These are phyloP conservation scores for Papilio helenus DNA, from an alignment of 1,140 invertebrate genomes.

Conservation along the genomic window DNA sequence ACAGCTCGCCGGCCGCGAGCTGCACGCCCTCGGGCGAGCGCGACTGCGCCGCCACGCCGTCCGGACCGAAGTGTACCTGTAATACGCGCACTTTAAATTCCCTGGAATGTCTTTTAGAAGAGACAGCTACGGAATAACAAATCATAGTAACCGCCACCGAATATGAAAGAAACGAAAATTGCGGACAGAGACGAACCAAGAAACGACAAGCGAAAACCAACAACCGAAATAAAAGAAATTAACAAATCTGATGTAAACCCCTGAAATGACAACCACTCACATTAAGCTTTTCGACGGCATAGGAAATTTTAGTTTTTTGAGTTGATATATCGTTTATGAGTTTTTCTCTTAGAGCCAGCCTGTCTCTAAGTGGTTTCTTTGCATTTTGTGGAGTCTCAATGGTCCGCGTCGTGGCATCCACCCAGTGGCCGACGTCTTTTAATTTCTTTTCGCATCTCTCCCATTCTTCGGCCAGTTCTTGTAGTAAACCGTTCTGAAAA, in stretches of 20 bases:
- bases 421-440: conserved; percentile 93
- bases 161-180: not conserved
- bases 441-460: conserved; percentile 97
- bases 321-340: conserved; percentile 93
- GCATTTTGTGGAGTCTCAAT: conserved; percentile 92
- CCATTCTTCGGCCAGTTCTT: conserved; percentile 97
- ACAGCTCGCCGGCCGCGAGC: conserved; percentile 87
- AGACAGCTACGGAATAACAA: not conserved
- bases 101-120: not conserved
- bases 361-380: conserved; percentile 93
- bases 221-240: conserved; percentile 16
- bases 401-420: conserved; percentile 91
- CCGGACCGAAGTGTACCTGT: conserved; percentile 93
- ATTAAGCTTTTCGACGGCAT: conserved; percentile 96
- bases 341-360: conserved; percentile 92
- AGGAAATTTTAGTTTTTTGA: conserved; percentile 94
- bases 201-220: not conserved
- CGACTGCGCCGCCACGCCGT: conserved; percentile 84
- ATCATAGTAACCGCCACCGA: conserved; percentile 20
- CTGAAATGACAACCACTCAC: conserved; percentile 77
- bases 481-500: conserved; percentile 91
- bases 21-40: conserved; percentile 89
- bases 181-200: not conserved
- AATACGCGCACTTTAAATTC: conserved; percentile 37
- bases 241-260: conserved; percentile 24